Base-by-base conservation (phyloP, 37 sponge, comb jelly and placozoan species). In the Oscarella lobularis region DNA sequence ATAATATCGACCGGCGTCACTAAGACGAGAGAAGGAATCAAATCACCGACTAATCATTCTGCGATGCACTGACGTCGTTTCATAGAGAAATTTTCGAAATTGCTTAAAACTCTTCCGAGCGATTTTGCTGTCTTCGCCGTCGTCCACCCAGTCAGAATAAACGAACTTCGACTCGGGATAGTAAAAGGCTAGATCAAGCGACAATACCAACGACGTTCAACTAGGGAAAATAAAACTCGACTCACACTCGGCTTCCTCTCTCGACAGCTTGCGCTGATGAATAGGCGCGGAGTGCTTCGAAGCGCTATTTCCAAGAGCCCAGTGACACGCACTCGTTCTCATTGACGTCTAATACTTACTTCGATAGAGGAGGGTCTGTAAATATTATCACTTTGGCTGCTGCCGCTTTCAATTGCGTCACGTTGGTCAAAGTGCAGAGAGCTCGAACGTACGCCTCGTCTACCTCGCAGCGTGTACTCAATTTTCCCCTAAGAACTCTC, bases 101-200 rank as follows among this genome's bases (percentile, higher is more conserved):
- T 48, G 60, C 60, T 48, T 48, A 20, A 48, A 48, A 20, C 60
- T 48, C 20, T 9, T 20, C 60, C 60, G 9, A 9, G 20, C 60
- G 9, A 20, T 20, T 48, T 48, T 48, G 60, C 20, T 9, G 14
- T 9, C 20, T 48, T 48, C 60, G 14, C 9, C 60, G 60, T 48
- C 60, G 20, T 9, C 14, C 9, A 27, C 60, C 60, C 60, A 48
- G 20, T 27, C 9, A 1, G 83, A 9, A 40, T 87, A 81, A 0
- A 71, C 82, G 73, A 91, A 91, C 69, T 87, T 75, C 36, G 81
- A 84, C 67, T 84, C 81, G 40, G 87, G 87, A 67, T 91, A 91
- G 77, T 82, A 87, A 70, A 86, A 91, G 2, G 85, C 92, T 90
- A 67, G 40, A 77, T 31, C n/a, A n/a, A 67, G 33, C 60, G 20